phyloP scores from a whole-genome alignment of 2,797 vertebrate genomes.

The Mormyrus hasselquistii region DNA sequence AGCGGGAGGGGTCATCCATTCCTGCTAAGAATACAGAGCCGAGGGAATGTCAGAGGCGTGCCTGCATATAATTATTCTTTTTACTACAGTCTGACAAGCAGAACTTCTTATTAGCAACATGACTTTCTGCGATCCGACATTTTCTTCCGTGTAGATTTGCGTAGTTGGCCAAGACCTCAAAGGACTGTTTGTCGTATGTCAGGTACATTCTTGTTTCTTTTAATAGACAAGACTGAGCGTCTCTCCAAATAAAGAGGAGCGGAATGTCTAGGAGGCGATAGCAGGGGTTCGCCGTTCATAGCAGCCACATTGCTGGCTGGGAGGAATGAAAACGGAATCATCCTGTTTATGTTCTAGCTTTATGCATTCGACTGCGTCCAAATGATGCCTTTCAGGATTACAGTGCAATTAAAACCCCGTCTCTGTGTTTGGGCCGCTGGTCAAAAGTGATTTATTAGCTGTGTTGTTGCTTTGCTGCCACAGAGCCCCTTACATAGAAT shows the following conservation, averaged over 20 bases:
- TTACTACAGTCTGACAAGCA: not conserved
- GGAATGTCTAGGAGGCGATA: slow-evolving; percentile 32
- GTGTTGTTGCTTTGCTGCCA: not conserved
- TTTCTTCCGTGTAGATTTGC: not conserved
- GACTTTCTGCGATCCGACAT: not conserved
- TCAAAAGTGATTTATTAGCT: not conserved
- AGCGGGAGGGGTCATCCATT: slow-evolving; percentile 35
- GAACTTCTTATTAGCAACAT: not conserved
- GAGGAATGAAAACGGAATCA: not conserved
- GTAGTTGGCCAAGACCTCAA: slow-evolving; percentile 4
- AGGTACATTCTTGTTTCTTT: slow-evolving; percentile 35
- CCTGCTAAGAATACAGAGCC: slow-evolving; percentile 46
- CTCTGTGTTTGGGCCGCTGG: not conserved
- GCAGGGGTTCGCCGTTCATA: not conserved
- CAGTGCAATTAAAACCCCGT: not conserved
- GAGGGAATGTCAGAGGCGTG: slow-evolving; percentile 27
- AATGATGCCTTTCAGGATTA: not conserved
- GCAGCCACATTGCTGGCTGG: not conserved
- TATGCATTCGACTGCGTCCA: not conserved
- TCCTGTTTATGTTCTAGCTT: not conserved
- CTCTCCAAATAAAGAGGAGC: slow-evolving; percentile 39
- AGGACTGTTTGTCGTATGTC: slow-evolving; percentile 28
- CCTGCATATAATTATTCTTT: not conserved
- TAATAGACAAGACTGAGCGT: slow-evolving; percentile 39
- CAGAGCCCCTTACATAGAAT: not conserved